A percentile compares a stretch with the other conserved stretches of the same genome.
These are phyloP conservation scores for Drosophila santomea DNA, from an alignment of 1,140 invertebrate species.

Conservation along the genomic window DNA sequence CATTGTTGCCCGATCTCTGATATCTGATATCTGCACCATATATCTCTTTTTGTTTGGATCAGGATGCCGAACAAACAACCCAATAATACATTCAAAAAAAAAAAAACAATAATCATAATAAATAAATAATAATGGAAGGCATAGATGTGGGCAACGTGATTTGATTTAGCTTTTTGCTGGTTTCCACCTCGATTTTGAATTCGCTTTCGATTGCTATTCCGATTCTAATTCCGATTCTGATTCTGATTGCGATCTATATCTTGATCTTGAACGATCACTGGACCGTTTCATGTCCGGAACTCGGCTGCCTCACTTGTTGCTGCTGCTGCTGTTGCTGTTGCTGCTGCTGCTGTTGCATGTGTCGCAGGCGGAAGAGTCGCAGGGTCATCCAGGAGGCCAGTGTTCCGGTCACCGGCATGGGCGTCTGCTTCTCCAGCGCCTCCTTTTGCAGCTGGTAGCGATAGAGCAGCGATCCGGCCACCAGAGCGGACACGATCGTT, in stretches of 20 bases:
- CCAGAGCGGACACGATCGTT: conserved; percentile 92
- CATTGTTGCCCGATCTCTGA: conserved; percentile 66
- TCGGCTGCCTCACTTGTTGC: conserved; percentile 38
- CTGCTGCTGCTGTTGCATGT: conserved; percentile 75
- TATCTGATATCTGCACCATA: conserved; percentile 13
- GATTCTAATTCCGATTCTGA: neutral
- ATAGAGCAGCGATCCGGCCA: conserved; percentile 91
- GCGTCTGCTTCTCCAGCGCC: conserved; percentile 85
- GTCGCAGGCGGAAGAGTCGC: conserved; percentile 87
- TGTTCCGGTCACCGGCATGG: conserved; percentile 86
- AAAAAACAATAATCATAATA: conserved; percentile 46
- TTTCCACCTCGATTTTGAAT: conserved; percentile 1
- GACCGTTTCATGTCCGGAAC: conserved; percentile 65
- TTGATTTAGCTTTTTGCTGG: conserved; percentile 5
- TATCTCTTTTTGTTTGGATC: conserved; percentile 5
- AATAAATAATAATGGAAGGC: conserved; percentile 44
- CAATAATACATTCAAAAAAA: conserved; percentile 1
- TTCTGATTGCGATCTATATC: neutral
- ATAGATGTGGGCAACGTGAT: conserved; percentile 19
- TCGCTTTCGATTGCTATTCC: conserved; percentile 2
- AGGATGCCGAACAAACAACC: conserved; percentile 32
- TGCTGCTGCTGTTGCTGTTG: conserved; percentile 49
- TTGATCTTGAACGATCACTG: conserved; percentile 40
- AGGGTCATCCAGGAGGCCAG: conserved; percentile 90
- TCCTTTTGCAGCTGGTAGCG: conserved; percentile 91